These are phyloP conservation scores for Papilio polytes DNA, from an alignment of 1,140 invertebrate genomes.

Conservation along the genomic window DNA sequence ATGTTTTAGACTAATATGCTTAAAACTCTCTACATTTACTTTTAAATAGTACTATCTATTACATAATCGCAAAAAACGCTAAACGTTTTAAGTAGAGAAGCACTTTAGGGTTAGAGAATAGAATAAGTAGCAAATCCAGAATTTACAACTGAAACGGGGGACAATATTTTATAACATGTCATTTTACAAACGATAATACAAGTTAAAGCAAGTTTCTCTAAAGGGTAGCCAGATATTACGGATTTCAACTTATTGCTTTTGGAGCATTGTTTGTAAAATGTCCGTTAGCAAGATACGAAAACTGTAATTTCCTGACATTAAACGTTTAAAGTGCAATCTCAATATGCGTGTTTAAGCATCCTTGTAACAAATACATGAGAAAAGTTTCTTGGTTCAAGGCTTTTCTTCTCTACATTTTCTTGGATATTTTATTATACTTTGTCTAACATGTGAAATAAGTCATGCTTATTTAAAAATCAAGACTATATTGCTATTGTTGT, in stretches of 20 bases:
- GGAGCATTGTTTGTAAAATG: background rate
- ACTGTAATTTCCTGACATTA: conserved; percentile 1
- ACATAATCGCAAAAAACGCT: background rate
- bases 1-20: background rate
- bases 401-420: background rate
- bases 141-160: too few relatives aligned
- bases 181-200: too few relatives aligned
- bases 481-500: background rate
- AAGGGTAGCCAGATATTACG: background rate
- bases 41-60: background rate
- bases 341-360: conserved; percentile 40
- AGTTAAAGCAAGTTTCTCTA: too few relatives aligned
- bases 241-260: background rate
- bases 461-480: background rate
- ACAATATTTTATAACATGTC: too few relatives aligned
- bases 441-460: background rate
- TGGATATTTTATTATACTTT: background rate
- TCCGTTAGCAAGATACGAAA: background rate
- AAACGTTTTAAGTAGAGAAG: too few relatives aligned
- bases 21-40: background rate
- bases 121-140: too few relatives aligned
- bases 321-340: background rate
- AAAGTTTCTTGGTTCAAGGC: conserved; percentile 44
- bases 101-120: too few relatives aligned
- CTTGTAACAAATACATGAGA: conserved; percentile 56